Percentiles rank a stretch among this genome's conserved stretches.
phyloP scores from a whole-genome alignment of 2,113 vertebrate species.

The Octodon degus region DNA sequence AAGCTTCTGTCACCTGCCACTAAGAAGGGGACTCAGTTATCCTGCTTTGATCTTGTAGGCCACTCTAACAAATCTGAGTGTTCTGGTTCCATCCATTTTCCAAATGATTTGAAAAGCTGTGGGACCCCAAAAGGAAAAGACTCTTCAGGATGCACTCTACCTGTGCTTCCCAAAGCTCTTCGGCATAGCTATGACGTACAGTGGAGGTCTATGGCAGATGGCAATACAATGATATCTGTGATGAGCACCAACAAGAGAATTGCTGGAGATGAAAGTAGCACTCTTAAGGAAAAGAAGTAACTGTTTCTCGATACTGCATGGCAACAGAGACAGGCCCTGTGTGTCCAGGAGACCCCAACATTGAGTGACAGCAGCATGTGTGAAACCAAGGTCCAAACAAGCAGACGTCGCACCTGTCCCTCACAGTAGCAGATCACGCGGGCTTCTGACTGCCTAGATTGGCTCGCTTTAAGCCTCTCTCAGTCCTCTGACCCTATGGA shows the following conservation, averaged over 20 bases:
- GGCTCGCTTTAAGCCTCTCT: neutral
- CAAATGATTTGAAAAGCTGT: neutral
- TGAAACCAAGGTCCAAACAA: neutral
- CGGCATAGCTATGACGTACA: neutral
- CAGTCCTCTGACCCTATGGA: neutral
- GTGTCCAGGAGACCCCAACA: neutral
- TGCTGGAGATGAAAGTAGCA: neutral
- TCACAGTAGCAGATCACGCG: neutral
- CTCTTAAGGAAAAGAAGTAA: neutral
- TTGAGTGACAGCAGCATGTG: neutral
- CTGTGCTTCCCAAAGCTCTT: neutral
- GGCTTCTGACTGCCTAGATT: neutral
- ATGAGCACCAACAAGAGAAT: neutral
- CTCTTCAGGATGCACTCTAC: neutral
- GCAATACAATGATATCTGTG: neutral
- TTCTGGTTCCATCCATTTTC: neutral
- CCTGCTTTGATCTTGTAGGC: neutral
- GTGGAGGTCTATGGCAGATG: neutral
- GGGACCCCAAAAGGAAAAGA: neutral
- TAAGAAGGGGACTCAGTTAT: neutral
- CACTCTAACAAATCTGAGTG: neutral
- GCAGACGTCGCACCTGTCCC: neutral
- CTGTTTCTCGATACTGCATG: neutral
- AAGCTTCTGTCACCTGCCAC: neutral
- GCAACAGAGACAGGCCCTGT: neutral